These are phyloP conservation scores for Pyralis farinalis DNA, from an alignment of 2,888 invertebrate genomes.

Conservation along the genomic window DNA sequence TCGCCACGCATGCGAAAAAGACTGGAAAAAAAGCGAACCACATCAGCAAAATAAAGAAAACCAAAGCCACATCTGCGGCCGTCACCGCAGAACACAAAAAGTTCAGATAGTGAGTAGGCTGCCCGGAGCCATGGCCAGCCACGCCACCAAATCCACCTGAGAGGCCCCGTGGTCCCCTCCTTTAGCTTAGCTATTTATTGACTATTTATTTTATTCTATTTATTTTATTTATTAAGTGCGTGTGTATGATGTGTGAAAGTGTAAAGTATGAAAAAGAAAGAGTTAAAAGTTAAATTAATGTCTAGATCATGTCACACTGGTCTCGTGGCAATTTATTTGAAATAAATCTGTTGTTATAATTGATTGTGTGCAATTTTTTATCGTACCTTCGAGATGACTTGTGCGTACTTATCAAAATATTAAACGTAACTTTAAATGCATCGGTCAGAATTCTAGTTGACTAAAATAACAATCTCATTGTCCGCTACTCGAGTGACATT, in stretches of 20 bases:
- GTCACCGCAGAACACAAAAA: conserved; percentile 75
- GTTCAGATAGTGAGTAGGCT: conserved; percentile 75
- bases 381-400: conserved; percentile 60
- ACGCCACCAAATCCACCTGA: conserved; percentile 68
- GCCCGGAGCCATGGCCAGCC: conserved; percentile 47
- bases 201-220: conserved; percentile 81
- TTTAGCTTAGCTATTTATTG: conserved; percentile 81
- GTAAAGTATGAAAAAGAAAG: conserved; percentile 71
- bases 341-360: conserved; percentile 79
- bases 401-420: conserved; percentile 51
- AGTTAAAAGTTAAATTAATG: conserved; percentile 79
- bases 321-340: conserved; percentile 79
- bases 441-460: conserved; percentile 76
- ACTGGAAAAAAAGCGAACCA: conserved; percentile 73
- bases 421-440: conserved; percentile 30
- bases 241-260: conserved; percentile 75
- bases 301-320: conserved; percentile 81
- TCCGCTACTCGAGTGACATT: conserved; percentile 73
- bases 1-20: conserved; percentile 66
- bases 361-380: conserved; percentile 71
- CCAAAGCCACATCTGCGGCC: conserved; percentile 71
- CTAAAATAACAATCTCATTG: conserved; percentile 33
- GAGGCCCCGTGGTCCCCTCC: conserved; percentile 69
- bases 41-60: conserved; percentile 77
- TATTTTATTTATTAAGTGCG: conserved; percentile 83